A percentile compares a stretch with the other conserved stretches of the same genome.
These are phyloP conservation scores for Bufo bufo DNA, from an alignment of 2,113 vertebrate species.

Conservation along the genomic window DNA sequence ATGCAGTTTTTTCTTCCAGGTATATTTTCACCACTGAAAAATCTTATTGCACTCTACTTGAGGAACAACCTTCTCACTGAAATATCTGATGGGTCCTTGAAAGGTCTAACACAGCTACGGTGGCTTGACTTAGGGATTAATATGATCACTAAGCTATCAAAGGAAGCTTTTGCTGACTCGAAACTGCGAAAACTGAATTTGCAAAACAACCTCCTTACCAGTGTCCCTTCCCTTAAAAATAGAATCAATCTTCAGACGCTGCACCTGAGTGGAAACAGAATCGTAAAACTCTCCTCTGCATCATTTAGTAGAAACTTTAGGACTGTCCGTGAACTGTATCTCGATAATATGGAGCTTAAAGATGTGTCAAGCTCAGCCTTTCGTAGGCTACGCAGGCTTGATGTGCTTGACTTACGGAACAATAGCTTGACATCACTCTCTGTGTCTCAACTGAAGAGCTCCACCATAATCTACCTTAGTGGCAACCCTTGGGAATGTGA, in stretches of 20 bases:
- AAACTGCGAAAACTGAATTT: constrained; percentile 36
- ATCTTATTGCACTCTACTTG: constrained; percentile 50
- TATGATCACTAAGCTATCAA: constrained; percentile 39
- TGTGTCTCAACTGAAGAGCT: neutral
- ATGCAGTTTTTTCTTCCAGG: constrained; percentile 30
- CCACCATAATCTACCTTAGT: constrained; percentile 41
- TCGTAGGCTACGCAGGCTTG: constrained; percentile 31
- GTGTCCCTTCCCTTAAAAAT: neutral
- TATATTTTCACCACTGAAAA: constrained; percentile 51
- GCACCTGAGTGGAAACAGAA: constrained; percentile 7
- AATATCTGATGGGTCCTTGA: constrained; percentile 32
- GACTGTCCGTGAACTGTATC: constrained; percentile 38
- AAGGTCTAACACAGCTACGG: constrained; percentile 12
- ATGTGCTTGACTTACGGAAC: constrained; percentile 54
- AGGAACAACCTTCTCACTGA: constrained; percentile 48
- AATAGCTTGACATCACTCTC: constrained; percentile 51
- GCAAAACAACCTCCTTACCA: constrained; percentile 42
- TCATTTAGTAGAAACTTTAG: constrained; percentile 23
- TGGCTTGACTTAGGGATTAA: constrained; percentile 51
- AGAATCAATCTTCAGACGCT: neutral
- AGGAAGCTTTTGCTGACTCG: neutral
- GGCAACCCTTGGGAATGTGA: constrained; percentile 62
- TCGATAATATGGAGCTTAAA: constrained; percentile 50
- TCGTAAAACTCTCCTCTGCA: neutral
- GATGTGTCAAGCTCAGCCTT: neutral